Base-by-base conservation (phyloP, 2,888 invertebrate genomes). In the Metallyticus violacea region DNA sequence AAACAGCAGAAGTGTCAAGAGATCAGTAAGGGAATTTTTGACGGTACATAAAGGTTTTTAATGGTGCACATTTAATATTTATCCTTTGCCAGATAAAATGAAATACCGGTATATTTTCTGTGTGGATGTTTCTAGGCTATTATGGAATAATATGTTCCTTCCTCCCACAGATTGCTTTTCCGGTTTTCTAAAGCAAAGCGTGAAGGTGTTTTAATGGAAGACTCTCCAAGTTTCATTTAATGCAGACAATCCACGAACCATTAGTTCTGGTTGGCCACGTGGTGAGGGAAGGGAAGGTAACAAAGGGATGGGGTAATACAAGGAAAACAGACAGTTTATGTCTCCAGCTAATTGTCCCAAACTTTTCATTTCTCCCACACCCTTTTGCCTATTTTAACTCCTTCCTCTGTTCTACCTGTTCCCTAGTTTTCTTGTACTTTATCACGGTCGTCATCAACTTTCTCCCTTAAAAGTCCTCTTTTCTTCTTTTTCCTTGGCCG, bases 311-410 rank as follows among this genome's bases (percentile, higher is more conserved):
- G 40, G 40, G 6, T 62, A 62, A 62, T 15, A 62, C 40, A 15
- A 15, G n/a, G 80, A n/a, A 29, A 30, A 25, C 29, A 30, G 25
- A 25, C 6, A 81, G 29, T n/a, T 30, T 30, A 80, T 30, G 29
- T 80, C 80, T 7, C n/a, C 2, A 81, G 40, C 30, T 81, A 81
- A 81, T 81, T 81, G 81, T 81, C 81, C 29, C 81, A 81, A 81
- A 40, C 81, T 81, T 81, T 81, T 81, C 81, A 30, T 81, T 81
- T 81, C 26, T 29, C 29, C 29, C 9, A 25, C 29, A 30, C 81
- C 26, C 4, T 28, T 25, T 28, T 40, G 26, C 26, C 78, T 78
- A 7, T 29, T 28, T 26, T 80, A 27, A 6, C 28, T 80, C 26
- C 79, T 4, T n/a, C 9, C 27, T 26, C 5, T 22, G 26, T 4